Base-by-base conservation (phyloP, 2,113 vertebrate genomes). In the Prochilodus magdalenae region DNA sequence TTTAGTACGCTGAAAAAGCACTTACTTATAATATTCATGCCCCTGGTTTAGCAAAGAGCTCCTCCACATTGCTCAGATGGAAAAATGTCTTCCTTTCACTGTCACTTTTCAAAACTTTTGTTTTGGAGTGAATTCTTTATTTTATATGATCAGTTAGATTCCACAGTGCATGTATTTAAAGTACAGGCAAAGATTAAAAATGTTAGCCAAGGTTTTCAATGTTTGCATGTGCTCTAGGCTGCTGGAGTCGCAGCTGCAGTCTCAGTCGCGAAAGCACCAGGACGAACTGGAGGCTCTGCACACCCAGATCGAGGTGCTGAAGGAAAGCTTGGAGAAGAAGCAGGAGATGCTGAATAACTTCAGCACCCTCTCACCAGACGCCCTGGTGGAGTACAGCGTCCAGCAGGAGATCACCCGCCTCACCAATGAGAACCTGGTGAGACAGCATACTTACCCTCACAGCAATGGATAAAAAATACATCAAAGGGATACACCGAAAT, bases 361-460 rank as follows among this genome's bases (percentile, higher is more conserved):
- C 0, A 84, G 95, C 27, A 91, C 96, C 1, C 91, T 99, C 4
- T 93, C 96, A 0, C 97, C 98, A 0, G 96, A 97, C 81, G 94
- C 91, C 4, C 93, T 95, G 86, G 94, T 98, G 90, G 97, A 98
- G 76, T 94, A 94, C n/a, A 96, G 96, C 0, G 18, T 98, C 75
- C 96, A 98, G 88, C 96, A 96, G 84, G 97, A 99, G 90, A 94
- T 99, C 80, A 96, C 95, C 0, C 93, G 96, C 5, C 96, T 99
- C 81, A 98, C 97, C 84, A 95, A 94, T 12, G 97, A 99, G 88
- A 99, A 99, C 86, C 94, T 99, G 96, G 98, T 99, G 90, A 90
- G 87, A 73, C 6, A 18, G 5, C 16, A 49, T 13, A 22, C 1
- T 66, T 15, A 60, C 70, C 29, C 15, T 5, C 18, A 30, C 18